Base-by-base conservation (phyloP, 1,140 invertebrate species). In the Hycleus phaleratus region DNA sequence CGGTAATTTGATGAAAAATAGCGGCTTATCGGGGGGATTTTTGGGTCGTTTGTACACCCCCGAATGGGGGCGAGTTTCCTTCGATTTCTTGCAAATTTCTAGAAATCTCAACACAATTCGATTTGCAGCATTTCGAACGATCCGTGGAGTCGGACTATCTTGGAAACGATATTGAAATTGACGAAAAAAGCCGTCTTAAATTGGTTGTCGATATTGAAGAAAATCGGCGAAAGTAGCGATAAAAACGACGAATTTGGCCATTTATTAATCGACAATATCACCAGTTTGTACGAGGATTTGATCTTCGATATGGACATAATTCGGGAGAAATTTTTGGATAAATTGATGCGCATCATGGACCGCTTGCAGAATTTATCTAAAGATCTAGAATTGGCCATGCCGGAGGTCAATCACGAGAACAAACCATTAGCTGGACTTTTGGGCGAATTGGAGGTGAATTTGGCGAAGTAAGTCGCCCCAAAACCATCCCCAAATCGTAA, bases 221-320 rank as follows among this genome's bases (percentile, higher is more conserved):
- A 53, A 46, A 53, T 53, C 11, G 40, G 42, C 25, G 51, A 53
- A 9, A 26, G 40, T 32, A 44, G 26, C 8, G 3, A 44, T 3
- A 44, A 53, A 8, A 26, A 46, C 1, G 25, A 53, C 10, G 26
- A 53, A 3, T 53, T 44, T n/a, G 42, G 26, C 6, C 38, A 25
- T 4, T 32, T 53, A 26, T 53, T 53, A 7, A 4, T 53, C 2
- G 10, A 45, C 3, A 42, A 45, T 12, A 46, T 53, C 9, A 32
- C 44, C 18, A 53, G 4, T 32, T 25, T 53, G 3, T 53, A 53
- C 11, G 51, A 53, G 7, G 51, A 53, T 5, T 25, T 53, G 3
- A 53, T 53, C 10, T 12, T 12, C 4, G 51, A 53, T 9, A 11
- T 53, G 24, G 51, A 53, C 42, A 24, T 44, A 25, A 53, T 53